These are phyloP conservation scores for Drosophila nebulosa DNA, from an alignment of 1,140 invertebrate genomes.

Conservation along the genomic window DNA sequence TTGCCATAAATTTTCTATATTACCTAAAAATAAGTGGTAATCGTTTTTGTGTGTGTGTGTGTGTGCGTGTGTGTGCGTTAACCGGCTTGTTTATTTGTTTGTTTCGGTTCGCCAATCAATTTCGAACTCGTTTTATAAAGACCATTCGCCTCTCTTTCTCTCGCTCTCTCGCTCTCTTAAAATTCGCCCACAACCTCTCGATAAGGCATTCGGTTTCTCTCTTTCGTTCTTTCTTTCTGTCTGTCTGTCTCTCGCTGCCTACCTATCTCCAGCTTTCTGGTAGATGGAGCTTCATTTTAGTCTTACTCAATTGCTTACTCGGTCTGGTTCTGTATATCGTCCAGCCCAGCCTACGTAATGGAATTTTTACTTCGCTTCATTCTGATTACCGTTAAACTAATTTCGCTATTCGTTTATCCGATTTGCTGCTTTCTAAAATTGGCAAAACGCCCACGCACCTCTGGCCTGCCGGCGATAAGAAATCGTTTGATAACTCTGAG, in stretches of 20 bases:
- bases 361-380: slow-evolving; percentile 52
- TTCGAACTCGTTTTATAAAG: not conserved
- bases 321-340: not conserved
- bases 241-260: no score
- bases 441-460: not conserved
- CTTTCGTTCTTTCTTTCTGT: not conserved
- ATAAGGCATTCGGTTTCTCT: not conserved
- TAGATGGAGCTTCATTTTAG: not conserved
- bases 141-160: not conserved
- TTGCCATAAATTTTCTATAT: not conserved
- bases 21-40: not conserved
- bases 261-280: not conserved
- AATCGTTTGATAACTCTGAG: slow-evolving; percentile 42
- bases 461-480: slow-evolving; percentile 26
- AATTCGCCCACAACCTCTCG: not conserved
- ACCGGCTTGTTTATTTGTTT: not conserved
- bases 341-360: slow-evolving; percentile 19
- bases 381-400: slow-evolving; percentile 36
- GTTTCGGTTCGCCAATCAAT: not conserved
- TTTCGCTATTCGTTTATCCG: slow-evolving; percentile 20
- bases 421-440: slow-evolving; percentile 2
- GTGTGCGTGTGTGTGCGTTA: not conserved
- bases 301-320: not conserved
- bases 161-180: not conserved
- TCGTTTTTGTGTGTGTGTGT: not conserved